phyloP scores from a whole-genome alignment of 2,888 invertebrate species.

The Apamea sordens region DNA sequence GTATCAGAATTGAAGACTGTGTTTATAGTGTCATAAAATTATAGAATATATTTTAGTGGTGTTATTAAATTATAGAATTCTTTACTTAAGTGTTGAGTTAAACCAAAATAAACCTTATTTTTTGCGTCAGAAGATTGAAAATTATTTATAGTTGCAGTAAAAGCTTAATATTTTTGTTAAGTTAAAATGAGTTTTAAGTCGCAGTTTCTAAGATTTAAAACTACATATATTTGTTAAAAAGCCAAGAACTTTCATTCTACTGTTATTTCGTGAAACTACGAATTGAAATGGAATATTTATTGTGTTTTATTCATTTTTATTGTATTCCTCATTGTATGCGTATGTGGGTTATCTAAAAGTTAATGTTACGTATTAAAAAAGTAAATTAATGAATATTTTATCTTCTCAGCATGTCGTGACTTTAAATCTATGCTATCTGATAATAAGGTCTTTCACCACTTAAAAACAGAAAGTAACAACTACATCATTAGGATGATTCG shows the following conservation, averaged over 20 bases:
- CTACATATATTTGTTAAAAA: too few species aligned
- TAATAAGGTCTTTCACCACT: neutral
- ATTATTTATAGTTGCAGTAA: neutral
- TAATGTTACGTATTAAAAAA: conserved; percentile 26
- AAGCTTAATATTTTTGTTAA: neutral
- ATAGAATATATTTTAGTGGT: conserved; percentile 23
- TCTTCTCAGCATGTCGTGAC: neutral
- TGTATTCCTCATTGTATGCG: conserved; percentile 30
- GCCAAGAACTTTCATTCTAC: neutral
- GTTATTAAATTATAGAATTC: conserved; percentile 1
- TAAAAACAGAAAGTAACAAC: neutral
- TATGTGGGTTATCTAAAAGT: conserved; percentile 24
- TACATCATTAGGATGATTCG: neutral
- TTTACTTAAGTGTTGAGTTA: neutral
- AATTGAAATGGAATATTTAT: conserved; percentile 39
- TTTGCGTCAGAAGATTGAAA: neutral
- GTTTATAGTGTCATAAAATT: conserved; percentile 25
- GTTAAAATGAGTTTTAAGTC: neutral
- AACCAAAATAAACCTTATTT: conserved; percentile 1
- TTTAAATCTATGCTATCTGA: neutral
- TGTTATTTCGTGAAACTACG: conserved; percentile 21
- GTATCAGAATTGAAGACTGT: conserved; percentile 6
- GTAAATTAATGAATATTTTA: conserved; percentile 26
- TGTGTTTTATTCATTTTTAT: conserved; percentile 36
- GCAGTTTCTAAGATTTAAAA: neutral